Evolutionary conservation across 1,140 invertebrate species (phyloP).

Genomic region (Euura lappo): DNA sequence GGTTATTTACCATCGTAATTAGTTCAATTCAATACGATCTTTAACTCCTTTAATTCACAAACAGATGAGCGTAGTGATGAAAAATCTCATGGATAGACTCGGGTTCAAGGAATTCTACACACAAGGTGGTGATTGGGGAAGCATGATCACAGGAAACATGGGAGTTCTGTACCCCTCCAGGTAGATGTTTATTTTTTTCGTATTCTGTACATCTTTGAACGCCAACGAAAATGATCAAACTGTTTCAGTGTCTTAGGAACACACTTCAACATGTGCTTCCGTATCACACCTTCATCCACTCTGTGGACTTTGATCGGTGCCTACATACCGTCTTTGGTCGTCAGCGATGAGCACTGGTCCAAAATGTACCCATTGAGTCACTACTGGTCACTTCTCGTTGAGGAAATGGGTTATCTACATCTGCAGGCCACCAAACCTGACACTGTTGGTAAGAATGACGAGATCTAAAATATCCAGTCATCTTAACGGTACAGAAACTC

Average conservation of each 20-base stretch:
- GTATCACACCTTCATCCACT: conserved; percentile 43
- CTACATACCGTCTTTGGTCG: conserved; percentile 64
- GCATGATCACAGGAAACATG: conserved; percentile 66
- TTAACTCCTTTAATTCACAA: conserved; percentile 34
- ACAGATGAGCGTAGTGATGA: conserved; percentile 75
- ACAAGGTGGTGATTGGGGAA: conserved; percentile 89
- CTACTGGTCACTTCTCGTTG: conserved; percentile 59
- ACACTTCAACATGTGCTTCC: conserved; percentile 71
- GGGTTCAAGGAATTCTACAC: conserved; percentile 78
- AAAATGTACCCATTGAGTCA: conserved; percentile 69
- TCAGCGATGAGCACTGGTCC: conserved; percentile 62
- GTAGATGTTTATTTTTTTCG: too few relatives aligned
- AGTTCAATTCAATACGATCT: background rate
- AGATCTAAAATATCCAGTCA: background rate
- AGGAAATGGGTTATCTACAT: conserved; percentile 83
- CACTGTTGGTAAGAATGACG: conserved; percentile 73
- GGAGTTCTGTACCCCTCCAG: conserved; percentile 73
- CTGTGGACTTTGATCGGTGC: conserved; percentile 64
- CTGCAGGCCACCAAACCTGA: conserved; percentile 91
- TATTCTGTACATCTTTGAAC: conserved; percentile 8
- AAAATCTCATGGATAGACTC: conserved; percentile 83
- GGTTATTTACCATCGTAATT: too few relatives aligned
- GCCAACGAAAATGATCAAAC: background rate
- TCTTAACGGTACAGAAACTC: background rate
- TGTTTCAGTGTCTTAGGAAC: conserved; percentile 62